A percentile compares a stretch with the other conserved stretches of the same genome.
Evolutionary conservation across 2,113 vertebrate species (phyloP).

Genomic region (Sapajus apella): DNA sequence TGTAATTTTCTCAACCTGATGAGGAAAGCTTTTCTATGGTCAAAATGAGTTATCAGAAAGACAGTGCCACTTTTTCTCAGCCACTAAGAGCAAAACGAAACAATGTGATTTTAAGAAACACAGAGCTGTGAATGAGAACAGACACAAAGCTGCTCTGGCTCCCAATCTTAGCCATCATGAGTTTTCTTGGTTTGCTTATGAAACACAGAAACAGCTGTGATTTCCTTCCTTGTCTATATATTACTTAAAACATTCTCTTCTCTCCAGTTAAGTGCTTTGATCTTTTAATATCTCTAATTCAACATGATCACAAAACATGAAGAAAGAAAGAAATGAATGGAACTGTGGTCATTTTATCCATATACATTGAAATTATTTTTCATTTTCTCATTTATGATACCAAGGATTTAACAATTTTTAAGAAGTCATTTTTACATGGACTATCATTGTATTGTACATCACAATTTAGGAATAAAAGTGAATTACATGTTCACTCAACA

Average conservation of each 20-base stretch:
- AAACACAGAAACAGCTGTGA: not conserved
- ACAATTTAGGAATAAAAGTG: not conserved
- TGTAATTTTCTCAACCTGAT: constrained; percentile 57
- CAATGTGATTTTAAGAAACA: not conserved
- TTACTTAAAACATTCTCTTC: not conserved
- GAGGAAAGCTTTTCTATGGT: constrained; percentile 51
- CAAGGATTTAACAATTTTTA: not conserved
- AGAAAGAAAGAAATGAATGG: not conserved
- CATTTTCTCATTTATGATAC: not conserved
- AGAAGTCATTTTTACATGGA: not conserved
- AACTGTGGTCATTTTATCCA: not conserved
- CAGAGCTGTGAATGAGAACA: not conserved
- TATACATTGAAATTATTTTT: not conserved
- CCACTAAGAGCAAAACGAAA: not conserved
- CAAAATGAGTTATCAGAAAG: constrained; percentile 51
- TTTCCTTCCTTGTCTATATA: not conserved
- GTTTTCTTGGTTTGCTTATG: not conserved
- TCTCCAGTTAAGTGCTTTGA: not conserved
- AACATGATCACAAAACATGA: not conserved
- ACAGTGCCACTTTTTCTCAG: not conserved
- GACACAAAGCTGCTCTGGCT: not conserved
- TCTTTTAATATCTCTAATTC: constrained; percentile 1
- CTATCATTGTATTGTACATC: not conserved
- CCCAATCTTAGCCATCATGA: not conserved
- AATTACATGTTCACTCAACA: not conserved